Evolutionary conservation across 35 echinoderm and acorn worm genomes (phyloP).

Genomic region (Strongylocentrotus purpuratus): DNA sequence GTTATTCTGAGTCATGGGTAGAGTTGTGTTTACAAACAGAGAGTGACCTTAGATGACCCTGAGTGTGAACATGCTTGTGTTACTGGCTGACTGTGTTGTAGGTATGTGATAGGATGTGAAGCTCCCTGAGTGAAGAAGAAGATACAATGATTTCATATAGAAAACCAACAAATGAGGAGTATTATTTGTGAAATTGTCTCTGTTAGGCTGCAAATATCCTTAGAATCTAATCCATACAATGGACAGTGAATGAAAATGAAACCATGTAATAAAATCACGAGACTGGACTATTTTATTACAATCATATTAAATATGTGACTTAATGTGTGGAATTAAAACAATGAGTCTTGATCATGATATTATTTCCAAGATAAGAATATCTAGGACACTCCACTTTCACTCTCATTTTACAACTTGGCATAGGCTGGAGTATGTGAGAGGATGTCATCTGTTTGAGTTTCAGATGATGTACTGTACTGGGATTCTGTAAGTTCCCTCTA

Average conservation of each 20-base stretch:
- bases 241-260: no score
- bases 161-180: no score
- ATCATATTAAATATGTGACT: no score
- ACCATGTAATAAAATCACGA: no score
- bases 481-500: not conserved
- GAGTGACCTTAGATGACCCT: constrained; percentile 15
- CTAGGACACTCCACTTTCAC: not conserved
- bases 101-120: not conserved
- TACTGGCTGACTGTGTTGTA: not conserved
- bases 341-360: not conserved
- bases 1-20: not conserved
- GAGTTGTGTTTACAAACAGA: not conserved
- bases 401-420: not conserved
- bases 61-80: not conserved
- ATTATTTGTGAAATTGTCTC: no score
- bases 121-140: not conserved
- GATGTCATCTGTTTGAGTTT: not conserved
- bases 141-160: not conserved
- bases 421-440: not conserved
- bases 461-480: not conserved
- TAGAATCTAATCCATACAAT: no score
- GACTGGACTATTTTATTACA: no score
- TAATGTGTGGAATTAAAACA: no score
- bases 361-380: not conserved
- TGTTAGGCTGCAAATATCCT: no score